A percentile compares a stretch with the other conserved stretches of the same genome.
These are phyloP conservation scores for Coilia nasus DNA, from an alignment of 2,797 vertebrate genomes.

Conservation along the genomic window DNA sequence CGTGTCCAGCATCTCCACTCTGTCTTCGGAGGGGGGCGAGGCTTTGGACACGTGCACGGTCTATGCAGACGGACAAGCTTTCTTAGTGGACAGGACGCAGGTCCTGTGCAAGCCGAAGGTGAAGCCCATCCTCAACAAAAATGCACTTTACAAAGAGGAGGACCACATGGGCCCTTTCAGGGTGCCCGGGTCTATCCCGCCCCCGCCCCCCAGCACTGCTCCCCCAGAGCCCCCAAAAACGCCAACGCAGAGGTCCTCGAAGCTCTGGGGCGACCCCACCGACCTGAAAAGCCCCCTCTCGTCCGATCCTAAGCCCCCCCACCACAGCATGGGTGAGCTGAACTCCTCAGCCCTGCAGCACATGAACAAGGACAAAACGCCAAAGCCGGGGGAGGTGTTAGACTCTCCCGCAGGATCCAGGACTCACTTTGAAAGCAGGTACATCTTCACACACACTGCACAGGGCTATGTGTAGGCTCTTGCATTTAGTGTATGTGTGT, in stretches of 20 bases:
- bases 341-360: conserved; percentile 90
- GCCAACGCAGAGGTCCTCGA: conserved; percentile 85
- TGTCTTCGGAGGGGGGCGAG: conserved; percentile 88
- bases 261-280: conserved; percentile 83
- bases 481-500: conserved; percentile 21
- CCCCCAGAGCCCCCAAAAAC: conserved; percentile 73
- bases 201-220: conserved; percentile 75
- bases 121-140: conserved; percentile 76
- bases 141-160: conserved; percentile 86
- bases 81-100: conserved; percentile 84
- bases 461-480: not conserved
- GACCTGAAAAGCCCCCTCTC: conserved; percentile 82
- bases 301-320: conserved; percentile 83
- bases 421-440: conserved; percentile 84
- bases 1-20: conserved; percentile 90
- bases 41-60: conserved; percentile 85
- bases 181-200: conserved; percentile 77
- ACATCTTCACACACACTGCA: conserved; percentile 48
- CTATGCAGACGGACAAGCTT: conserved; percentile 90
- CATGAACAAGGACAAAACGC: conserved; percentile 85
- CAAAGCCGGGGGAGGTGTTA: conserved; percentile 81
- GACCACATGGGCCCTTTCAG: conserved; percentile 79
- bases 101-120: conserved; percentile 88
- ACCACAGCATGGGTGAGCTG: conserved; percentile 81
- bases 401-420: conserved; percentile 79